Conservation (phyloP, 2,888 invertebrate genomes). For the Melanargia galathea region DNA sequence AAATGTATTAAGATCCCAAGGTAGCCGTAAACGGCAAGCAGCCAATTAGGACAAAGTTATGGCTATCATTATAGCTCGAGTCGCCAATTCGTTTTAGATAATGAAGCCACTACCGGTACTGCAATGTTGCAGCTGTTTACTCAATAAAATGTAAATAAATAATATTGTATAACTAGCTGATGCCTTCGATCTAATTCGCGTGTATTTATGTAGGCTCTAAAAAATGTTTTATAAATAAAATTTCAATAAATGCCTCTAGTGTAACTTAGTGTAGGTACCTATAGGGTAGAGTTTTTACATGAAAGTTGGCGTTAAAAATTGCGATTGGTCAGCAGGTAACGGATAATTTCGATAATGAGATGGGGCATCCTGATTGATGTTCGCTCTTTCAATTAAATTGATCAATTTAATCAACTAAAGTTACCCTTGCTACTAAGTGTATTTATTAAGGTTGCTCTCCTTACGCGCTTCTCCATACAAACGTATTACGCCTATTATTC, state of each 20-base stretch:
- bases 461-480: no score
- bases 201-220: no score
- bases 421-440: no score
- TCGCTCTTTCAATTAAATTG: constrained; percentile 8
- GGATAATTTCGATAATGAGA: constrained; percentile 10
- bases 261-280: no score
- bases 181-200: no score
- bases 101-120: constrained; percentile 62
- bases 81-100: constrained; percentile 59
- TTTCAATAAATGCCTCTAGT: no score
- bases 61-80: constrained; percentile 73
- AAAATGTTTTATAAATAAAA: no score
- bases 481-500: no score
- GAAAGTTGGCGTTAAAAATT: constrained; percentile 1
- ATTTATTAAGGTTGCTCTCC: no score
- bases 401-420: background rate
- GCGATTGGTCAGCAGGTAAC: background rate
- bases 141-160: background rate
- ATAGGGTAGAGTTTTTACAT: no score
- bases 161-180: background rate
- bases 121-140: constrained; percentile 50
- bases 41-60: constrained; percentile 80
- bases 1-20: constrained; percentile 75
- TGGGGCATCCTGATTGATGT: constrained; percentile 4
- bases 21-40: constrained; percentile 72